Base-by-base conservation (phyloP, 2,113 vertebrate genomes). In the Calidris pugnax region DNA sequence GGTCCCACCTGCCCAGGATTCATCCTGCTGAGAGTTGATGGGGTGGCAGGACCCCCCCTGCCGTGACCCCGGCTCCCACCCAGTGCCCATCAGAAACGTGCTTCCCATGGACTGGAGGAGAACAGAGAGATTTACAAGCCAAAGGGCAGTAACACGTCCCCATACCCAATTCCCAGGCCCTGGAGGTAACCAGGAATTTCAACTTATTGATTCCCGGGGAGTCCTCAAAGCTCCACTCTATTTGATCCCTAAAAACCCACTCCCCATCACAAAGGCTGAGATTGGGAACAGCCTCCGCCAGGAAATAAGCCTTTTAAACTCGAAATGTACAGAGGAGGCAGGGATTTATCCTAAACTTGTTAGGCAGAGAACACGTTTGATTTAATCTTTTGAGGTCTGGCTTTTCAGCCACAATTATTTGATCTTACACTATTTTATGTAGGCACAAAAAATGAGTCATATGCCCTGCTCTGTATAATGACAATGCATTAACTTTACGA, bases 311-410 rank as follows among this genome's bases (percentile, higher is more conserved):
- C 75, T 33, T n/a, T 45, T 23, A 8, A 56, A 18, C 28, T 4
- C 12, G 23, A 73, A 53, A 28, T 1, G 32, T 0, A 1, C 23
- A 39, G 75, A 26, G n/a, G 41, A 17, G 41, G 16, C 41, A 32
- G 10, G 43, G 73, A 69, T 89, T 72, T 56, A 51, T 89, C 81
- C 87, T 55, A 1, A 73, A 59, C n/a, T 60, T 19, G 18, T 47
- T 11, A 51, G 60, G 76, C 37, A 85, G 64, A 71, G 81, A 79
- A 72, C 10, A 13, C 0, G 12, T n/a, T 60, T 93, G 53, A 91
- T 94, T 96, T 76, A 59, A 33, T 91, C 89, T 87, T 82, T 35
- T 41, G 74, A 93, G 91, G 85, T 62, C 81, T 93, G 85, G 37
- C 76, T 73, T 93, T 85, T 79, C 89, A 80, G 81, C 66, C 81